phyloP scores from a whole-genome alignment of 2,113 vertebrate species.

The Origma solitaria region DNA sequence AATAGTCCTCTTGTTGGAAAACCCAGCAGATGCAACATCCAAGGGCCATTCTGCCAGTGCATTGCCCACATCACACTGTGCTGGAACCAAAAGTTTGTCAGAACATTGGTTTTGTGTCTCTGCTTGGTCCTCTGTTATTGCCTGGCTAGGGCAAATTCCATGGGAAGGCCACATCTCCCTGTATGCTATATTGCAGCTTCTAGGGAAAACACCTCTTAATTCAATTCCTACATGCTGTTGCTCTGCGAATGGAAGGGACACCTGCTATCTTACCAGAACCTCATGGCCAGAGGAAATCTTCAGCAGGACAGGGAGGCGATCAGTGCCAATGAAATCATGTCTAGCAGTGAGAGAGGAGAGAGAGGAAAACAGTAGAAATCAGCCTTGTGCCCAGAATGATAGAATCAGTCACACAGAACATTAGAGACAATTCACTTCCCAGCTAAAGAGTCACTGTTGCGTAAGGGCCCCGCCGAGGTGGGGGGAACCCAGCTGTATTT shows the following conservation, averaged over 20 bases:
- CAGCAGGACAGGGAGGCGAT: conserved; percentile 83
- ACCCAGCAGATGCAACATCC: neutral
- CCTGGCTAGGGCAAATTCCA: neutral
- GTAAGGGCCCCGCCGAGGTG: neutral
- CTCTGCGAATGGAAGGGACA: neutral
- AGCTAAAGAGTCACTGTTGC: conserved; percentile 21
- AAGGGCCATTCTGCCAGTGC: neutral
- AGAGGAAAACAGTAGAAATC: neutral
- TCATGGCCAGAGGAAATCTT: conserved; percentile 89
- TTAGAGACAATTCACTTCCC: conserved; percentile 48
- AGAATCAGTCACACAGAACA: conserved; percentile 10
- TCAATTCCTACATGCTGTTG: neutral
- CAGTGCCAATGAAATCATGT: conserved; percentile 78
- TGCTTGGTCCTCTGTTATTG: neutral
- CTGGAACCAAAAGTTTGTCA: neutral
- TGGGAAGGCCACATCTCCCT: neutral
- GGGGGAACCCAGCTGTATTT: neutral
- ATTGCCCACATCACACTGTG: neutral
- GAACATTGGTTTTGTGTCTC: neutral
- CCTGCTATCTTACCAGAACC: conserved; percentile 81
- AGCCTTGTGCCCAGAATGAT: neutral
- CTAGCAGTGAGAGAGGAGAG: conserved; percentile 62
- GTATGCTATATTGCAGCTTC: neutral
- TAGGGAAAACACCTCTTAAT: neutral
- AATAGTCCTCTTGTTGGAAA: neutral